Base-by-base conservation (phyloP, 2,113 vertebrate genomes). In the Epinephelus lanceolatus region DNA sequence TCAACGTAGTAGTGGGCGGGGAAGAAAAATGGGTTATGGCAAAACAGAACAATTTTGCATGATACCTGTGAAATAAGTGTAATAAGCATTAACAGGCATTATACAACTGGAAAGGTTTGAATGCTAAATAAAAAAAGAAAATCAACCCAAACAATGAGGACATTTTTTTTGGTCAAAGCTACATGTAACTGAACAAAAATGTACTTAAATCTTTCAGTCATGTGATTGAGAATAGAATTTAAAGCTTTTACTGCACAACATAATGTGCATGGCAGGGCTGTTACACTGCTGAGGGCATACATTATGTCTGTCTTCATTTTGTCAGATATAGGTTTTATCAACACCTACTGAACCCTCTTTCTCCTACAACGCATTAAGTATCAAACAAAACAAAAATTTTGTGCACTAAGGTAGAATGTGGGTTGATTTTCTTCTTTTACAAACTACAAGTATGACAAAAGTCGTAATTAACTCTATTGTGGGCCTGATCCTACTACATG, bases 11-110 rank as follows among this genome's bases (percentile, higher is more conserved):
- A 84, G 91, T 88, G 42, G 88, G 88, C 89, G 89, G 85, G 90
- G 92, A 92, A 86, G 94, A 89, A 94, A 88, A 93, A 83, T 72
- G 86, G 82, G 78, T 94, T 93, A 95, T 90, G 91, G 89, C 93
- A 94, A 87, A 94, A 92, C 84, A 90, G 76, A 93, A 91, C 70
- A 83, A 61, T 65, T 84, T 84, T 92, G 67, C 84, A 93, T 73
- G 63, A 92, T 68, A 90, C 86, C 89, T 92, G 91, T 88, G 87
- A 84, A 93, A 88, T 79, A 92, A 91, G 81, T 86, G 70, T 71
- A 78, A 88, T 86, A 92, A 83, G 70, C 81, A 81, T 93, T 92
- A 93, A 90, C 80, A 91, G 63, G 47, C 75, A 91, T 79, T 77
- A 83, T 13, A 91, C 49, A 91, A 75, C 25, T 84, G 51, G 17